Percentiles rank a stretch among this genome's conserved stretches.
Conservation (phyloP, 1,140 invertebrate genomes). For the Hermatobates lingyangjiaoensis region DNA sequence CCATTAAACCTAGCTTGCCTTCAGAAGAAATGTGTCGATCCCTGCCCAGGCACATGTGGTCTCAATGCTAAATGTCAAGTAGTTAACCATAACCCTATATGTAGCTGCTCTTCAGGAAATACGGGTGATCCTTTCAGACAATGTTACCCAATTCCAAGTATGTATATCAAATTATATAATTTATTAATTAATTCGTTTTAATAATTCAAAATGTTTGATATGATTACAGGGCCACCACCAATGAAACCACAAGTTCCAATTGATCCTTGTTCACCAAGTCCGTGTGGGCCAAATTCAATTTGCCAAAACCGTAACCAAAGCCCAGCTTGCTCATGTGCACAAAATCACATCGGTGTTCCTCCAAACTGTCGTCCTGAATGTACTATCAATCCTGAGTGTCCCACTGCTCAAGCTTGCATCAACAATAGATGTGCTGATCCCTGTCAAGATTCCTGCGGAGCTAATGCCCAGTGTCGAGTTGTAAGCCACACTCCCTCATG, state of each 20-base stretch:
- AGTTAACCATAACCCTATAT: slow-evolving; percentile 53
- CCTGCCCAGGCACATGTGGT: slow-evolving; percentile 59
- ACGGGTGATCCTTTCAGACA: slow-evolving; percentile 54
- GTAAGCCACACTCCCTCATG: slow-evolving; percentile 47
- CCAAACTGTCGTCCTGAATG: slow-evolving; percentile 34
- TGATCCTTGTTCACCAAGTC: slow-evolving; percentile 32
- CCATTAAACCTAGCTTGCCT: slow-evolving; percentile 49
- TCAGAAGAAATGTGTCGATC: slow-evolving; percentile 52
- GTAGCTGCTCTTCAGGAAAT: slow-evolving; percentile 49
- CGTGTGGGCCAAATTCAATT: slow-evolving; percentile 43
- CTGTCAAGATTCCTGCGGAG: slow-evolving; percentile 34
- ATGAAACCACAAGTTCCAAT: slow-evolving; percentile 6
- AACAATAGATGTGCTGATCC: slow-evolving; percentile 35
- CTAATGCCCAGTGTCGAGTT: slow-evolving; percentile 31
- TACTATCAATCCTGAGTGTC: slow-evolving; percentile 32
- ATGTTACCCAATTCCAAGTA: slow-evolving; percentile 28
- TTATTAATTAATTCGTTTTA: slow-evolving; percentile 25
- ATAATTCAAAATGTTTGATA: slow-evolving; percentile 8
- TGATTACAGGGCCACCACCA: slow-evolving; percentile 20
- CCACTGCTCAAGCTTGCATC: slow-evolving; percentile 31
- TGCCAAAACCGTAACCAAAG: slow-evolving; percentile 35
- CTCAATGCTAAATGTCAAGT: slow-evolving; percentile 53
- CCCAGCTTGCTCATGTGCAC: slow-evolving; percentile 35
- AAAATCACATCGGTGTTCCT: slow-evolving; percentile 27
- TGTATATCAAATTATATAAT: slow-evolving; percentile 8